Percentiles rank a stretch among this genome's conserved stretches.
Evolutionary conservation across 2,113 vertebrate species (phyloP).

Genomic region (Fukomys damarensis): DNA sequence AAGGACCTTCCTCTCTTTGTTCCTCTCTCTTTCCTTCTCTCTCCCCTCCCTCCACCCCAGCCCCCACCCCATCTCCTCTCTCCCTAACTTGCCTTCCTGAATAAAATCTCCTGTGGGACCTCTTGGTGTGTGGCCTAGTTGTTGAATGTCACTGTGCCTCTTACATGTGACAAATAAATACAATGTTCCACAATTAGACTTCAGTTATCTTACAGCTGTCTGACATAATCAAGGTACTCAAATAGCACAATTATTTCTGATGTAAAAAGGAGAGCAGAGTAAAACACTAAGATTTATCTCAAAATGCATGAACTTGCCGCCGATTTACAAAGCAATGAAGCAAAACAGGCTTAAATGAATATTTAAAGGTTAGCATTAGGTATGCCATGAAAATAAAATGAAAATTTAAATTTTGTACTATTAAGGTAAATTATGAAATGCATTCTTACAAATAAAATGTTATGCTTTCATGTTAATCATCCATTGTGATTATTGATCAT

Average conservation of each 20-base stretch:
- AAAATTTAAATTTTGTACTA: not conserved
- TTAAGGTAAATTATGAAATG: constrained; percentile 24
- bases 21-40: no score
- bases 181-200: constrained; percentile 48
- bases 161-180: constrained; percentile 62
- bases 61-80: no score
- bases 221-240: constrained; percentile 69
- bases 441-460: not conserved
- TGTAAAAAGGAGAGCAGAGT: not conserved
- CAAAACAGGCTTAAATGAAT: not conserved
- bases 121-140: no score
- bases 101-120: no score
- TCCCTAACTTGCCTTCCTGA: no score
- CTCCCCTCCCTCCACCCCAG: no score
- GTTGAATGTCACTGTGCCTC: no score
- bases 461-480: not conserved
- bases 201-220: constrained; percentile 17
- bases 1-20: no score
- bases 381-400: not conserved
- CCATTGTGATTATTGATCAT: constrained; percentile 31
- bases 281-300: constrained; percentile 30
- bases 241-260: constrained; percentile 56
- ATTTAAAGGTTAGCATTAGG: not conserved
- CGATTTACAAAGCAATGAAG: not conserved
- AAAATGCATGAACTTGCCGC: not conserved